Evolutionary conservation across 1,140 invertebrate species (phyloP).

Genomic region (Sinonovacula constricta): DNA sequence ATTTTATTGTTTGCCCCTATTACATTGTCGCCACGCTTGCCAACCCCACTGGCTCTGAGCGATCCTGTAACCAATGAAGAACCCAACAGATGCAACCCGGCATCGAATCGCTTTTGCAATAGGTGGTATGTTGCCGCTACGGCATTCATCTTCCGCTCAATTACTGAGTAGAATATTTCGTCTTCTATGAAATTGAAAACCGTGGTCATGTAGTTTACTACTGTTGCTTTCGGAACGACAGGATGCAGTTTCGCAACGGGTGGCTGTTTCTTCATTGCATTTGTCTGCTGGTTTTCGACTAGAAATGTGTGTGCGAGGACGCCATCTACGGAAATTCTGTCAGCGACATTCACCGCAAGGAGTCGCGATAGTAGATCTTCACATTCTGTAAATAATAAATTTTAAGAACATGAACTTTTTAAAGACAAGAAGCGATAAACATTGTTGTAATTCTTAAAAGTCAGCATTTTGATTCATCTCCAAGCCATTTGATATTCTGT

Average conservation of each 20-base stretch:
- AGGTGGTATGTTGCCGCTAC: constrained; percentile 65
- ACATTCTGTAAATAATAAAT: constrained; percentile 61
- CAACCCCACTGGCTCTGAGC: too few species aligned
- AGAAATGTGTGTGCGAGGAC: constrained; percentile 68
- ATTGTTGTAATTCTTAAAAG: not conserved
- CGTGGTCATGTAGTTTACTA: constrained; percentile 67
- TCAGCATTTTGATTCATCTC: not conserved
- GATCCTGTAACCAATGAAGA: constrained; percentile 28
- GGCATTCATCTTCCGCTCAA: constrained; percentile 65
- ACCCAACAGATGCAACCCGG: constrained; percentile 57
- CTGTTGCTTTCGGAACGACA: constrained; percentile 50
- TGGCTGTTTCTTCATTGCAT: constrained; percentile 51
- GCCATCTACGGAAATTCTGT: constrained; percentile 68
- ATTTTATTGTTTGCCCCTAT: not conserved
- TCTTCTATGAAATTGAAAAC: constrained; percentile 66
- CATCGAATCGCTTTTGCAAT: constrained; percentile 53
- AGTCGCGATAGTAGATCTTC: constrained; percentile 66
- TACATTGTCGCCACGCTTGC: constrained; percentile 3
- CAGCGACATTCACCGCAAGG: constrained; percentile 60
- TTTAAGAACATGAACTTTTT: constrained; percentile 3
- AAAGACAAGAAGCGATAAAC: not conserved
- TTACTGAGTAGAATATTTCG: constrained; percentile 63
- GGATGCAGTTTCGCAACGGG: constrained; percentile 53
- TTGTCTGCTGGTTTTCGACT: constrained; percentile 46
- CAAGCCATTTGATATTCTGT: not conserved